A percentile compares a stretch with the other conserved stretches of the same genome.
phyloP scores from a whole-genome alignment of 2,797 vertebrate species.

The Megalops cyprinoides region DNA sequence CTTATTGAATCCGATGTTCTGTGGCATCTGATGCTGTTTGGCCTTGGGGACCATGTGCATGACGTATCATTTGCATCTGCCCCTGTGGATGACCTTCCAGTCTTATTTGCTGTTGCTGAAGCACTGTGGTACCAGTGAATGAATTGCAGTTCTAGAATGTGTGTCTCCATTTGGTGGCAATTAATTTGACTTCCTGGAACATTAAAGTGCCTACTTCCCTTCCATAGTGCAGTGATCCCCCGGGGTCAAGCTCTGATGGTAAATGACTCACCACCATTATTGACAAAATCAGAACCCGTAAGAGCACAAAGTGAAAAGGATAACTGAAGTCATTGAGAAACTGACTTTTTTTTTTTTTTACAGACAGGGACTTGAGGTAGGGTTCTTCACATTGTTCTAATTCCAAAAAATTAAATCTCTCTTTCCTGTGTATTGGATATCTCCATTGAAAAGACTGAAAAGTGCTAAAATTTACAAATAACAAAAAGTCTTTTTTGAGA shows the following conservation, averaged over 20 bases:
- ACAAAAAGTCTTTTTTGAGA: too few relatives aligned
- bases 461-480: too few relatives aligned
- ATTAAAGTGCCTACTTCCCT: slow-evolving; percentile 4
- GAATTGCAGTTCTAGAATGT: slow-evolving; percentile 7
- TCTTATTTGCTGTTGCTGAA: not conserved
- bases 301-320: not conserved
- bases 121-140: not conserved
- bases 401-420: too few relatives aligned
- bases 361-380: too few relatives aligned
- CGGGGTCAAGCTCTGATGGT: not conserved
- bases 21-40: not conserved
- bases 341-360: too few relatives aligned
- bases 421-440: too few relatives aligned
- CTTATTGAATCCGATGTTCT: too few relatives aligned
- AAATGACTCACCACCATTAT: not conserved
- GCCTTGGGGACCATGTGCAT: not conserved
- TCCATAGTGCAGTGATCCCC: not conserved
- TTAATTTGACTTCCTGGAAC: slow-evolving; percentile 26
- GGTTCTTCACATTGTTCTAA: too few relatives aligned
- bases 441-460: too few relatives aligned
- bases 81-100: not conserved
- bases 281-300: not conserved
- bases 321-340: not conserved
- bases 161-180: not conserved
- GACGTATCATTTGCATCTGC: not conserved